phyloP scores from a whole-genome alignment of 2,113 vertebrate genomes.

The Rana temporaria region DNA sequence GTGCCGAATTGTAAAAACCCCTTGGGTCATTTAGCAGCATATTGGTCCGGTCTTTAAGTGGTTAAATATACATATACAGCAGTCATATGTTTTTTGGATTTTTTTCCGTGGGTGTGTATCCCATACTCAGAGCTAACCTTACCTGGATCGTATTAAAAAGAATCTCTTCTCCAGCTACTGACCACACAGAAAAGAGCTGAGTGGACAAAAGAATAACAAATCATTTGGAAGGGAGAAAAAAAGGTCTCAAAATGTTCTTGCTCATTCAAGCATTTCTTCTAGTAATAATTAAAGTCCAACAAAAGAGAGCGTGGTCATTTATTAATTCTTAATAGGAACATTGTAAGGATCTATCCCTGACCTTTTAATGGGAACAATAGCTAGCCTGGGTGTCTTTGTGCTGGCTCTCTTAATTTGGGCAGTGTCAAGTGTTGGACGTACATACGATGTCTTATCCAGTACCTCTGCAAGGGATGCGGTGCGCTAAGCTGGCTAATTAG shows the following conservation, averaged over 20 bases:
- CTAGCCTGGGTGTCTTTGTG: constrained; percentile 77
- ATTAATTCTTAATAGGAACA: constrained; percentile 89
- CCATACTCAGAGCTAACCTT: too few species aligned
- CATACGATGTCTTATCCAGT: constrained; percentile 64
- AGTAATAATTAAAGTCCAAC: constrained; percentile 60
- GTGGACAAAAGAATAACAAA: constrained; percentile 17
- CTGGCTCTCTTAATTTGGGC: constrained; percentile 68
- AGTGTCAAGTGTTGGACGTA: constrained; percentile 86
- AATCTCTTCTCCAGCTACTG: not conserved
- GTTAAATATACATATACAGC: too few species aligned
- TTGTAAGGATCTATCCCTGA: constrained; percentile 78
- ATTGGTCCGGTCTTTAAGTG: too few species aligned
- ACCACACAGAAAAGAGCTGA: not conserved
- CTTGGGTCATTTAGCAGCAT: too few species aligned
- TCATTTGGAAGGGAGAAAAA: constrained; percentile 46
- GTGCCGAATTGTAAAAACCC: too few species aligned
- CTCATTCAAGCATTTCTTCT: constrained; percentile 65
- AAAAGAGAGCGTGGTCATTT: constrained; percentile 74
- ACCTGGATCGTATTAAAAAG: not conserved
- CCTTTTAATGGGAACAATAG: constrained; percentile 81
- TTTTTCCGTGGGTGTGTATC: too few species aligned
- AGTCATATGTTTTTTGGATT: too few species aligned
- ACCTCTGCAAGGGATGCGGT: not conserved
- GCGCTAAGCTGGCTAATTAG: constrained; percentile 80
- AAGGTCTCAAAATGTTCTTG: constrained; percentile 38